phyloP scores from a whole-genome alignment of 2,888 invertebrate genomes.

The Apeira syringaria region DNA sequence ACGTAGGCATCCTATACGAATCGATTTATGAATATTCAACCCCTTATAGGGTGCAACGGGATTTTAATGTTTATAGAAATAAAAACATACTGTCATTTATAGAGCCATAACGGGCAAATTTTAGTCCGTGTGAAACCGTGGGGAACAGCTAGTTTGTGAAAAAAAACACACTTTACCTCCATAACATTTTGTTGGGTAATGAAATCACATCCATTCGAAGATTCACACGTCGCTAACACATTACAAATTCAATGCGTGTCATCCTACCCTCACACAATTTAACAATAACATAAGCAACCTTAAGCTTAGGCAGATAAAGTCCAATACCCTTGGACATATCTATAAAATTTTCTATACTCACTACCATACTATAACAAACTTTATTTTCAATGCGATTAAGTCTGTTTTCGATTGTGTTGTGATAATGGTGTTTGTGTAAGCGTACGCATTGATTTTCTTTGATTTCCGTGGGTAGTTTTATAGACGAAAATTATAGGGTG shows the following conservation, averaged over 20 bases:
- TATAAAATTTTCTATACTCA: not conserved
- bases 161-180: too few species aligned
- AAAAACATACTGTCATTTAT: too few species aligned
- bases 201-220: not conserved
- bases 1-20: too few species aligned
- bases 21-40: too few species aligned
- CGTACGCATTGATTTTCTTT: conserved; percentile 34
- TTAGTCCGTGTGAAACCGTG: too few species aligned
- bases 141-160: too few species aligned
- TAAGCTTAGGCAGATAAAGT: not conserved
- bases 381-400: not conserved
- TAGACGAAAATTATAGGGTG: conserved; percentile 35
- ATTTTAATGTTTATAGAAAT: too few species aligned
- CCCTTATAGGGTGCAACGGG: too few species aligned
- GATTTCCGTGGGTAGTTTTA: conserved; percentile 36
- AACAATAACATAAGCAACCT: not conserved
- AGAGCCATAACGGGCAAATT: too few species aligned
- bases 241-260: conserved; percentile 2
- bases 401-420: not conserved
- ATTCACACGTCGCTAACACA: conserved; percentile 1
- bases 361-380: not conserved
- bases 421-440: not conserved
- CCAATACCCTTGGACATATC: not conserved
- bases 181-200: not conserved
- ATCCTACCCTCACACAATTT: not conserved